Evolutionary conservation across 2,888 invertebrate genomes (phyloP).

Genomic region (Himalopsyche kuldschensis): DNA sequence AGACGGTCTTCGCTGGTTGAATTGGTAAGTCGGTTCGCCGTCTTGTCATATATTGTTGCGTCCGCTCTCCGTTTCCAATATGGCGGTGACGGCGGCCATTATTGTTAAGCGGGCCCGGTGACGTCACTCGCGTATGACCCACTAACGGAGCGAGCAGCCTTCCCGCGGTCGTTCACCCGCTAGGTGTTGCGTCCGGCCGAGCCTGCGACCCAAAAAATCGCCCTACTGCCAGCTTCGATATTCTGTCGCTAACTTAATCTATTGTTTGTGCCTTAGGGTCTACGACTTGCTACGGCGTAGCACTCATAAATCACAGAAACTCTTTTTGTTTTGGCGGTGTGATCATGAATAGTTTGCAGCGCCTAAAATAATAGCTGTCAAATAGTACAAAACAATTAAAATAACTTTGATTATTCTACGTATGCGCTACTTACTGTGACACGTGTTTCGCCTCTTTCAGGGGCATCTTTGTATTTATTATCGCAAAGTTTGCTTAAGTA

Average conservation of each 20-base stretch:
- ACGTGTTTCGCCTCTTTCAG: too few species aligned
- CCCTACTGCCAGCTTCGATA: not conserved
- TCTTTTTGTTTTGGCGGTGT: too few species aligned
- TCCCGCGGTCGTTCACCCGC: conserved; percentile 46
- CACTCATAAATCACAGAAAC: too few species aligned
- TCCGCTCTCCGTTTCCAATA: not conserved
- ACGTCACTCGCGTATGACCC: conserved; percentile 55
- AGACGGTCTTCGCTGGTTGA: not conserved
- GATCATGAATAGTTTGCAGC: too few species aligned
- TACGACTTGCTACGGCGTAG: not conserved
- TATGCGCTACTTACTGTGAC: too few species aligned
- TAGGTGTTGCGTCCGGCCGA: not conserved
- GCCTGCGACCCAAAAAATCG: not conserved
- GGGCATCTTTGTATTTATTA: too few species aligned
- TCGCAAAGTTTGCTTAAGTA: too few species aligned
- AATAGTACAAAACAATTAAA: too few species aligned
- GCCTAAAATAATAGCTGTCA: too few species aligned
- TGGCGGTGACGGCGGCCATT: not conserved
- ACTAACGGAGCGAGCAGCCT: conserved; percentile 59
- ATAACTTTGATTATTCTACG: too few species aligned
- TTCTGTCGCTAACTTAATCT: not conserved
- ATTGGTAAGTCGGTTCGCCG: not conserved
- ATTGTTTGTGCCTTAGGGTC: not conserved
- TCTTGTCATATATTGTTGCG: not conserved
- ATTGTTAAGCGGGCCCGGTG: conserved; percentile 52